A percentile compares a stretch with the other conserved stretches of the same genome.
Evolutionary conservation across 1,140 invertebrate species (phyloP).

Genomic region (Apolygus lucorum): DNA sequence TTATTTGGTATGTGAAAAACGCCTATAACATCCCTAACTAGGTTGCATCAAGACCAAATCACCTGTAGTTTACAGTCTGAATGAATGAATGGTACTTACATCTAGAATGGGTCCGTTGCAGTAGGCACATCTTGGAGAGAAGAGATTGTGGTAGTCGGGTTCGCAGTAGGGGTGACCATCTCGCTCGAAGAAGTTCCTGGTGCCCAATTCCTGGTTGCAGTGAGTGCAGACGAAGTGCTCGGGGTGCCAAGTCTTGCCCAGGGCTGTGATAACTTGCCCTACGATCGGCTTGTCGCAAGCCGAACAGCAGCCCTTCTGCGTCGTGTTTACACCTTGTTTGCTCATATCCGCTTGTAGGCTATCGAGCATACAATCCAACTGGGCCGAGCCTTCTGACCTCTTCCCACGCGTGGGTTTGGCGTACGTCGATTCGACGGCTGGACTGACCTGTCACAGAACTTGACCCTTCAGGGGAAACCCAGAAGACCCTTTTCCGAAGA

Average conservation of each 20-base stretch:
- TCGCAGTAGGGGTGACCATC: slow-evolving; percentile 96
- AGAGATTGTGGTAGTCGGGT: slow-evolving; percentile 94
- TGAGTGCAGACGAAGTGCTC: slow-evolving; percentile 98
- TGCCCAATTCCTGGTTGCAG: slow-evolving; percentile 92
- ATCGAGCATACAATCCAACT: slow-evolving; percentile 88
- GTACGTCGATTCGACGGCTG: slow-evolving; percentile 53
- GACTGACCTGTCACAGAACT: background rate
- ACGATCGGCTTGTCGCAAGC: slow-evolving; percentile 97
- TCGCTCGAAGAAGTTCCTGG: slow-evolving; percentile 96
- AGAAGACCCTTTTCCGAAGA: too few species aligned
- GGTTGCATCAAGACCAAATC: too few species aligned
- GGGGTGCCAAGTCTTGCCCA: slow-evolving; percentile 99
- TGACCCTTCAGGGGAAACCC: background rate
- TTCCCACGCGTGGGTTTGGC: slow-evolving; percentile 51
- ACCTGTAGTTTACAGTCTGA: too few species aligned
- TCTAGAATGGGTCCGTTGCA: slow-evolving; percentile 98
- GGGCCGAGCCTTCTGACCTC: slow-evolving; percentile 44
- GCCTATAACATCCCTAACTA: too few species aligned
- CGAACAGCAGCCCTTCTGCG: slow-evolving; percentile 95
- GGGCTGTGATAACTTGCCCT: slow-evolving; percentile 90
- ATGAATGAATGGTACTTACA: slow-evolving; percentile 48
- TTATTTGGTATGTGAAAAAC: too few species aligned
- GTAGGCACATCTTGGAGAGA: slow-evolving; percentile 94
- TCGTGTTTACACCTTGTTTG: slow-evolving; percentile 92
- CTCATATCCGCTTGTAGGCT: slow-evolving; percentile 91